These are phyloP conservation scores for Bufo bufo DNA, from an alignment of 2,113 vertebrate species.

Conservation along the genomic window DNA sequence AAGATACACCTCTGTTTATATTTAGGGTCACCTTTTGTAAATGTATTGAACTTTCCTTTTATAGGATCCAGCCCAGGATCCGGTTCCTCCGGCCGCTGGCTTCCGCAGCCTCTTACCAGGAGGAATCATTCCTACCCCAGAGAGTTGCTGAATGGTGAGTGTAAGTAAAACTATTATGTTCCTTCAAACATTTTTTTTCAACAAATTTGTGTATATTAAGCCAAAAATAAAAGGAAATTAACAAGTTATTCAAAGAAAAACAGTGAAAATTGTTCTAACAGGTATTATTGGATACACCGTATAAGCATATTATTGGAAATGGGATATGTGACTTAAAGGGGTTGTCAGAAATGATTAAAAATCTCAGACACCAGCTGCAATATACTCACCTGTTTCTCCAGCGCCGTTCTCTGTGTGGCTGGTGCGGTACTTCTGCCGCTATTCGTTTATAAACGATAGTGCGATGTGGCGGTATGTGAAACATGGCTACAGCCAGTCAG, in stretches of 20 bases:
- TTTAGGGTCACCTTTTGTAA: not conserved
- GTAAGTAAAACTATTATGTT: conserved; percentile 14
- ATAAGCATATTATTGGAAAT: too few species aligned
- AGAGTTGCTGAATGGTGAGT: conserved; percentile 34
- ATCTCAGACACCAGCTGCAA: too few species aligned
- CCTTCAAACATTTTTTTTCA: not conserved
- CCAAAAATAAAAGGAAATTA: not conserved
- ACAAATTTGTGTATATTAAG: not conserved
- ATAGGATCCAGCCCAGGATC: not conserved
- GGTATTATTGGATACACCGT: too few species aligned
- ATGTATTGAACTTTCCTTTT: not conserved
- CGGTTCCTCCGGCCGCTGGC: not conserved
- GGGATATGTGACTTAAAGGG: too few species aligned
- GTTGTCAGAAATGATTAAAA: too few species aligned
- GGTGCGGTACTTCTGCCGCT: too few species aligned
- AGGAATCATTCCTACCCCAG: conserved; percentile 1
- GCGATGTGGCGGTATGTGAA: too few species aligned
- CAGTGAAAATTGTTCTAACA: not conserved
- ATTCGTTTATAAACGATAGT: too few species aligned
- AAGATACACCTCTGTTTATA: not conserved
- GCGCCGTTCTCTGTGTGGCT: too few species aligned
- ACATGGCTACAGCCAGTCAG: too few species aligned
- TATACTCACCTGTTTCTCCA: too few species aligned
- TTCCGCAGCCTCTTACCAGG: conserved; percentile 8
- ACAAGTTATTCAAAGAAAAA: too few species aligned